Base-by-base conservation (phyloP, 2,888 invertebrate species). In the Oegoconia quadripuncta region DNA sequence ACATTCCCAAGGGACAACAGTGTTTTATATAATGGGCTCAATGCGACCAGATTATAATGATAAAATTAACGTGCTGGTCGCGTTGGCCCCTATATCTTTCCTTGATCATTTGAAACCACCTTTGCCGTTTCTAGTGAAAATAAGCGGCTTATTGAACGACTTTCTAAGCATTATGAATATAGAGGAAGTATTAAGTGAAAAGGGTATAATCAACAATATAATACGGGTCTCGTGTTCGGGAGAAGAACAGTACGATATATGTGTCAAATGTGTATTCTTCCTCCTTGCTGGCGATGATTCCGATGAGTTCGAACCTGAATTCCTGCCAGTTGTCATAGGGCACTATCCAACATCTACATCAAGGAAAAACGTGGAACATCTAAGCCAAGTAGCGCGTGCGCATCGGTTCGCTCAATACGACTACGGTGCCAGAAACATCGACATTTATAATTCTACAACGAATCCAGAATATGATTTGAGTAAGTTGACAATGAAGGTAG, bases 1-100 rank as follows among this genome's bases (percentile, higher is more conserved):
- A 0, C 93, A 93, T 63, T 93, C 93, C 0, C 83, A 84, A 55
- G 94, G 93, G 3, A 89, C 88, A 0, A 88, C 89, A 0, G 52
- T 67, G 9, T 89, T 89, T 50, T 90, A 77, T 45, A 87, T 89
- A 0, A 77, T 90, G 70, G 72, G 80, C 1, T 76, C 89, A 0
- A 66, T 67, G 26, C 62, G 64, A 28, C 89, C 90, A 0, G 87
- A 88, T 34, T 90, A 90, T 54, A 90, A 90, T 52, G 54, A 72
- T 0, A 90, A 90, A 62, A 73, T 91, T 6, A 71, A 70, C 13
- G 67, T 86, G 0, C 71, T 86, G 48, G 75, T 88, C 29, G 83
- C 87, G 11, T 58, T 91, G 23, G 90, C 89, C 1, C 91, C 91
- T 0, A 77, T 91, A 1, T 87, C 87, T 9, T 89, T 73, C 48